Percentiles rank a stretch among this genome's conserved stretches.
Conservation (phyloP, 92 coral and sea anemone species). For the Epizoanthus rinbou region DNA sequence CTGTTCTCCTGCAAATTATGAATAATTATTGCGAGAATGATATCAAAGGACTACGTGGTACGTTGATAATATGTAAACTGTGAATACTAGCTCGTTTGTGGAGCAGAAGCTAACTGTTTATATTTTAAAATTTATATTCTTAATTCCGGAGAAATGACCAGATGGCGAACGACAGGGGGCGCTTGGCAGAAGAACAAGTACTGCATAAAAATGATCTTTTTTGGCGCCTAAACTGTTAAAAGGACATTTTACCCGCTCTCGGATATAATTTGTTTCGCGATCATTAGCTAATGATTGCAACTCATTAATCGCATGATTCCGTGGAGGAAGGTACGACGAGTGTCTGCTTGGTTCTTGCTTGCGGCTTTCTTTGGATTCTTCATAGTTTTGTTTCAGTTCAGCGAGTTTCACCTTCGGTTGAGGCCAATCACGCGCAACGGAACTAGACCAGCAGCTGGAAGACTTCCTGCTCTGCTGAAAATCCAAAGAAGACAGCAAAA, state of each 20-base stretch:
- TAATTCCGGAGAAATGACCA: constrained; percentile 16
- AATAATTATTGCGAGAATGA: neutral
- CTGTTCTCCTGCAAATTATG: neutral
- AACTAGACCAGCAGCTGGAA: constrained; percentile 11
- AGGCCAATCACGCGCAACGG: constrained; percentile 20
- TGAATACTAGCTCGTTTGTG: neutral
- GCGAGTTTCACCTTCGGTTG: constrained; percentile 7
- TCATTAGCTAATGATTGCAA: constrained; percentile 23
- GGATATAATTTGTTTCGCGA: constrained; percentile 5
- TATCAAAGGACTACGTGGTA: neutral
- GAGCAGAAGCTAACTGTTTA: neutral
- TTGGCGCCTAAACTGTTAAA: constrained; percentile 38
- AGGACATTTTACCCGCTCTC: neutral
- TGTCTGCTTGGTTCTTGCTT: constrained; percentile 10
- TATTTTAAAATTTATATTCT: too few relatives aligned
- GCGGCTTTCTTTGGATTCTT: neutral
- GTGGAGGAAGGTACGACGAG: constrained; percentile 40
- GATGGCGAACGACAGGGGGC: constrained; percentile 16
- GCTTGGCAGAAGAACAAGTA: neutral
- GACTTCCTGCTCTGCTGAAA: constrained; percentile 2
- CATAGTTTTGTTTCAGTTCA: neutral
- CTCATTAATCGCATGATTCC: constrained; percentile 28
- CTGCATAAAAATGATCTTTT: neutral
- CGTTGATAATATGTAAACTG: neutral
- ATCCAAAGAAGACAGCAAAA: constrained; percentile 1